These are phyloP conservation scores for Arenaria interpres DNA, from an alignment of 2,113 vertebrate genomes.

Conservation along the genomic window DNA sequence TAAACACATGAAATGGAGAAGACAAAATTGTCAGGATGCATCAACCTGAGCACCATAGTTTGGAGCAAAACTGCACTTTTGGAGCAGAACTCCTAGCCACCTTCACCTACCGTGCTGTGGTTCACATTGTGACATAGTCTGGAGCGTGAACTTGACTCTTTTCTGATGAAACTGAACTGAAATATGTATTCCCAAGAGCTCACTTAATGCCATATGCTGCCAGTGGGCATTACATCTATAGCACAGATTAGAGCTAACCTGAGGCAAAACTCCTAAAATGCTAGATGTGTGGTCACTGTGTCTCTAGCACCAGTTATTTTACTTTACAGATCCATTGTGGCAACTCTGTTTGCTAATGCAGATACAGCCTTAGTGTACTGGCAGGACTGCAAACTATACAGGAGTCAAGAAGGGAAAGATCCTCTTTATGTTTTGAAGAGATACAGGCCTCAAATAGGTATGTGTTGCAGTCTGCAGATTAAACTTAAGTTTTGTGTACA, in stretches of 20 bases:
- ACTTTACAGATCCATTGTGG: not conserved
- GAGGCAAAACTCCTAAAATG: not conserved
- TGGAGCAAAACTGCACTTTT: not conserved
- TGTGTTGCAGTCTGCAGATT: not conserved
- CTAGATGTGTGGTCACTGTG: not conserved
- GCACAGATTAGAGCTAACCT: not conserved
- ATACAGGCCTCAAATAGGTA: not conserved
- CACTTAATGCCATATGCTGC: not conserved
- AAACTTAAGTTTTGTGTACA: not conserved
- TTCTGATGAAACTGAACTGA: not conserved
- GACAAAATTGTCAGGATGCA: not conserved
- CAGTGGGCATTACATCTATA: fast-evolving
- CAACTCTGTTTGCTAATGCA: not conserved
- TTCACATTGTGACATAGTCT: not conserved
- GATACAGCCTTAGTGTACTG: not conserved
- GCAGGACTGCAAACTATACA: not conserved
- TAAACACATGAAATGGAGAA: not conserved
- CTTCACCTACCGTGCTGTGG: not conserved
- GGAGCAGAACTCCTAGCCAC: not conserved
- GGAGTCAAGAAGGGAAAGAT: not conserved
- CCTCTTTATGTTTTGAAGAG: not conserved
- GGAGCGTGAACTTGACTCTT: not conserved
- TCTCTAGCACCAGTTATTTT: not conserved
- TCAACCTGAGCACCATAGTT: not conserved
- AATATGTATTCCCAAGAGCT: not conserved